Evolutionary conservation across 2,113 vertebrate species (phyloP).

Genomic region (Poeciliopsis prolifica): DNA sequence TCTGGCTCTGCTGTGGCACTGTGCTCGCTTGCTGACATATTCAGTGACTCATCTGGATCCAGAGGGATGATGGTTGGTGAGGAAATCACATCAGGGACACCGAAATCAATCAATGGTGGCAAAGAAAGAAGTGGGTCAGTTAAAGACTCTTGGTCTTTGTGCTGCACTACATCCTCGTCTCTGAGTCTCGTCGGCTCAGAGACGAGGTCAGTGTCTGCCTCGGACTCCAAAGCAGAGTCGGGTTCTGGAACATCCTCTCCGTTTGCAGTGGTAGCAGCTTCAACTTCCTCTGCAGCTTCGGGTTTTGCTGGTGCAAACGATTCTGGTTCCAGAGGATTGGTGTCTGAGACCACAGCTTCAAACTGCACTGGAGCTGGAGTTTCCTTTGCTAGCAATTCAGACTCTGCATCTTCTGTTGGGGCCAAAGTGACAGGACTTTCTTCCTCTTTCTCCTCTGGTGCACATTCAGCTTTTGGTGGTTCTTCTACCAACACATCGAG

Average conservation of each 20-base stretch:
- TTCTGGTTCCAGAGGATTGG: constrained; percentile 16
- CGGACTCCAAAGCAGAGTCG: not conserved
- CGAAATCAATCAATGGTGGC: constrained; percentile 35
- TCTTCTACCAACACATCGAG: constrained; percentile 30
- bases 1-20: constrained; percentile 23
- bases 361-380: constrained; percentile 18
- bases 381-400: constrained; percentile 27
- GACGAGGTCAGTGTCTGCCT: not conserved
- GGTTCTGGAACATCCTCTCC: constrained; percentile 19
- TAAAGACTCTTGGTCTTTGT: constrained; percentile 41
- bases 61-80: constrained; percentile 8
- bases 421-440: constrained; percentile 5
- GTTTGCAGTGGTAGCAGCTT: constrained; percentile 19
- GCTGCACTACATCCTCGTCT: constrained; percentile 17
- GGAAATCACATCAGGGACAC: constrained; percentile 13
- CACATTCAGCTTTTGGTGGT: constrained; percentile 35
- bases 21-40: constrained; percentile 13
- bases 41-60: constrained; percentile 14
- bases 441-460: constrained; percentile 1
- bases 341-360: constrained; percentile 18
- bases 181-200: constrained; percentile 13
- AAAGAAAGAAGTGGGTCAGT: constrained; percentile 35
- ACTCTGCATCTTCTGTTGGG: constrained; percentile 13
- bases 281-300: constrained; percentile 3
- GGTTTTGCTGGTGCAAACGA: not conserved